These are phyloP conservation scores for Tanypteryx hageni DNA, from an alignment of 2,888 invertebrate genomes.

Conservation along the genomic window DNA sequence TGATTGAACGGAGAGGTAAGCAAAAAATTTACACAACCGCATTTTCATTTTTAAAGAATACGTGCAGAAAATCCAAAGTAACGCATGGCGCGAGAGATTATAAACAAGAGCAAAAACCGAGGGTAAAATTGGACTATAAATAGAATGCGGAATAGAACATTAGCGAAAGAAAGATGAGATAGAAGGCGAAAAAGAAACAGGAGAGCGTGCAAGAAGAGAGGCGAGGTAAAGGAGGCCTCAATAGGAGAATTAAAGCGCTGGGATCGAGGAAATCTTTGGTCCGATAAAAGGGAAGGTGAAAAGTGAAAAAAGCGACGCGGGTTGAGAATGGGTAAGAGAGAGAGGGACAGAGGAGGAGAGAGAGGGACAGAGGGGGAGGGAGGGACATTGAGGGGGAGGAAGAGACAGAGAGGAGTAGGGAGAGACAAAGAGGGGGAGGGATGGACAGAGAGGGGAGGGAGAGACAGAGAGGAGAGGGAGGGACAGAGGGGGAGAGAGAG, in stretches of 20 bases:
- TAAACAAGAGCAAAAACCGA: no score
- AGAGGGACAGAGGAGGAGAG: neutral
- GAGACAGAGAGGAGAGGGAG: neutral
- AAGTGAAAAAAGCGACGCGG: neutral
- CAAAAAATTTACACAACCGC: no score
- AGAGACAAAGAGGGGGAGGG: neutral
- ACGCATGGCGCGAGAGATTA: no score
- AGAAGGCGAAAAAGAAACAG: neutral
- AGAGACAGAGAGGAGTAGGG: neutral
- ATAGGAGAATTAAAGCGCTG: no score
- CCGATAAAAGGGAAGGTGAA: neutral
- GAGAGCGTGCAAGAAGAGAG: neutral
- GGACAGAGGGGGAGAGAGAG: neutral
- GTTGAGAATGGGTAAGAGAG: neutral
- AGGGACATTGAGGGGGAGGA: neutral
- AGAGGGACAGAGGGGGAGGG: neutral
- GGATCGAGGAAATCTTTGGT: neutral
- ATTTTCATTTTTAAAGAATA: no score
- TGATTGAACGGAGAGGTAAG: no score
- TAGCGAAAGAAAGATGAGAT: neutral
- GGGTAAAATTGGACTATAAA: no score
- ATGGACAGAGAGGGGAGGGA: neutral
- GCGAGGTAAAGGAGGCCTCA: no score
- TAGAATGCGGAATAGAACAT: no score
- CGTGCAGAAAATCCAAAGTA: no score